phyloP scores from a whole-genome alignment of 2,113 vertebrate genomes.

The Ochotona curzoniae region DNA sequence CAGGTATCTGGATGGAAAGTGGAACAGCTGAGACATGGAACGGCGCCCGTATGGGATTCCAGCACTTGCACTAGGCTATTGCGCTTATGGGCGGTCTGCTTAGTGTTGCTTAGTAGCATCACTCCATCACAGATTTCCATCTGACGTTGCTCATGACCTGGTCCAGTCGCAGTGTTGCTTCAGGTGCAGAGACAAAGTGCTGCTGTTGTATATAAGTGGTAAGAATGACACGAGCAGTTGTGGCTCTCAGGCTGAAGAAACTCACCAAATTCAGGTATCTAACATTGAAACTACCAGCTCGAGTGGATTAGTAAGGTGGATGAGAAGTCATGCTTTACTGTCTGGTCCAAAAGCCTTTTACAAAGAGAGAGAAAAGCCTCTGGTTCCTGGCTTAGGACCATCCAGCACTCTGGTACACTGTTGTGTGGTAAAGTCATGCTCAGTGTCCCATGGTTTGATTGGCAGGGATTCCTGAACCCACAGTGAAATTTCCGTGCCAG shows the following conservation, averaged over 20 bases:
- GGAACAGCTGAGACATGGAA: no score
- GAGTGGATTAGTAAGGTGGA: not conserved
- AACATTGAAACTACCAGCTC: not conserved
- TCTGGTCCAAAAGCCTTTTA: not conserved
- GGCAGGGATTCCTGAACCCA: not conserved
- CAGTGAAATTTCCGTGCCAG: not conserved
- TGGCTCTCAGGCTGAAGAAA: not conserved
- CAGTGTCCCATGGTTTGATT: no score
- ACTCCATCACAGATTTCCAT: not conserved
- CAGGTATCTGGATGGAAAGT: no score
- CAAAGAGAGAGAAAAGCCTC: no score
- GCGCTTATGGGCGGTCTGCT: not conserved
- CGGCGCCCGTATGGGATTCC: no score
- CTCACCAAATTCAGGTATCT: not conserved
- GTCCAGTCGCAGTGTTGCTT: not conserved
- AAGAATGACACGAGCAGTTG: not conserved
- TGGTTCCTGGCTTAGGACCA: rapidly evolving
- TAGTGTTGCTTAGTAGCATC: not conserved
- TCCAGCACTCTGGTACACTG: not conserved
- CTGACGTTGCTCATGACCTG: not conserved
- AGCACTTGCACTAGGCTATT: no score
- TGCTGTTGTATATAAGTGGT: not conserved
- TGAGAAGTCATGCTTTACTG: no score
- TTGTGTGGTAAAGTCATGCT: rapidly evolving
- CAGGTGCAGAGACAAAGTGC: not conserved